Conservation (phyloP, 2,888 invertebrate species). For the Trichopoda pennipes region DNA sequence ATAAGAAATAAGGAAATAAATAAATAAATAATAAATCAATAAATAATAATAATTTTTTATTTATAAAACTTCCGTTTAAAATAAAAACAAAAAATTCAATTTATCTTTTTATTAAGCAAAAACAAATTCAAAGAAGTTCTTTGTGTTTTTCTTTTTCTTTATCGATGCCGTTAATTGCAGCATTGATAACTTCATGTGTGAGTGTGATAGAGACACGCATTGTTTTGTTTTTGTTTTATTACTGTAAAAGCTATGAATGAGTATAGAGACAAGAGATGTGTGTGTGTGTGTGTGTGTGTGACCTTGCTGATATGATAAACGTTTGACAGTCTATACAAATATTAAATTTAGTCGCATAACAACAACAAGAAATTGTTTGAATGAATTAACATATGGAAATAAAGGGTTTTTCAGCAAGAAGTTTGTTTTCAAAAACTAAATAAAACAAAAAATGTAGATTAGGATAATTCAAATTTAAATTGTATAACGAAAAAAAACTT, state of each 20-base stretch:
- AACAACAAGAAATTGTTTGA: no score
- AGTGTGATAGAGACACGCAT: not conserved
- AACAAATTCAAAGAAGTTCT: not conserved
- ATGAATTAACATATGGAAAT: no score
- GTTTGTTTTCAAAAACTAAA: no score
- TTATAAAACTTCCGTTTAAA: constrained; percentile 1
- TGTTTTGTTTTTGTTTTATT: not conserved
- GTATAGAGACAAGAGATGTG: not conserved
- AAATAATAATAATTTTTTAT: not conserved
- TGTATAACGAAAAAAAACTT: no score
- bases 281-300: no score
- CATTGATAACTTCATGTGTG: constrained; percentile 28
- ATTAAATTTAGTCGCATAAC: no score
- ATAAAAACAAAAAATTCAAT: not conserved
- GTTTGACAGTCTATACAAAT: no score
- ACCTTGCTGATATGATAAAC: not conserved
- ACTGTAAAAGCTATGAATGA: no score
- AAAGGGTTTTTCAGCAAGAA: no score
- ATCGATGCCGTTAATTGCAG: not conserved
- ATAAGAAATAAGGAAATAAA: constrained; percentile 30
- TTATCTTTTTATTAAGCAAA: not conserved
- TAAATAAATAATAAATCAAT: constrained; percentile 19
- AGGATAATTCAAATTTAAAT: no score
- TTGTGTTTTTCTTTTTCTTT: not conserved
- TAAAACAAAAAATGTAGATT: no score